Conservation (phyloP, 2,113 vertebrate genomes). For the Onychorhynchus coronatus region DNA sequence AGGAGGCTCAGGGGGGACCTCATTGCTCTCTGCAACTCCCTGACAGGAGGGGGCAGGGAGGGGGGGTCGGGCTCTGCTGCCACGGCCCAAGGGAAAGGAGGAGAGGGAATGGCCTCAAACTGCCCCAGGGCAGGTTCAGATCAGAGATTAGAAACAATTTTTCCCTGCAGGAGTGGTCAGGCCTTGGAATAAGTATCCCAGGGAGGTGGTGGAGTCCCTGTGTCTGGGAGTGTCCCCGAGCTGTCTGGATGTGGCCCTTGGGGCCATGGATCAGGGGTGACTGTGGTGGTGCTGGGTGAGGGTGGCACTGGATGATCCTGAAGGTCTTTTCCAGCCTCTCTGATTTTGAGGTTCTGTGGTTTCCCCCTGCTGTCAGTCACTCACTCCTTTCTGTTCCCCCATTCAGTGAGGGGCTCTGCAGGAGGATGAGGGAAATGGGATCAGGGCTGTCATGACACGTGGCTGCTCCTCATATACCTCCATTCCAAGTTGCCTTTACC, state of each 20-base stretch:
- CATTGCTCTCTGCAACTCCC: not conserved
- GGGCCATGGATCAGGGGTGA: not conserved
- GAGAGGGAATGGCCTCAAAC: not conserved
- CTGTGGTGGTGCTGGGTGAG: not conserved
- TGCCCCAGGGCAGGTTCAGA: not conserved
- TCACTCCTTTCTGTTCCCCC: not conserved
- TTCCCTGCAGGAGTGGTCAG: not conserved
- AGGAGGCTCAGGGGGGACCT: not conserved
- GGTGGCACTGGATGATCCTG: not conserved
- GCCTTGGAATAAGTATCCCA: not conserved
- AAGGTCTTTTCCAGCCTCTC: not conserved
- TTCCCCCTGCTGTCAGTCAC: not conserved
- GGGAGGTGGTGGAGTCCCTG: not conserved
- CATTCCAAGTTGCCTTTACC: not conserved
- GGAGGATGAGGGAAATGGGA: not conserved
- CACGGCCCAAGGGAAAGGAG: not conserved
- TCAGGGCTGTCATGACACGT: not conserved
- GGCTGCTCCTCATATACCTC: not conserved
- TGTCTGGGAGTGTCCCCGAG: not conserved
- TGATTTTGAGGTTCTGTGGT: not conserved
- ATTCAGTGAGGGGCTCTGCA: fast-evolving
- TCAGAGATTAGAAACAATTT: not conserved
- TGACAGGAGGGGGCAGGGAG: not conserved
- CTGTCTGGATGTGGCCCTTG: not conserved
- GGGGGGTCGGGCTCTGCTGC: not conserved